A percentile compares a stretch with the other conserved stretches of the same genome.
phyloP scores from a whole-genome alignment of 2,888 invertebrate genomes.

The Eupithecia centaureata region DNA sequence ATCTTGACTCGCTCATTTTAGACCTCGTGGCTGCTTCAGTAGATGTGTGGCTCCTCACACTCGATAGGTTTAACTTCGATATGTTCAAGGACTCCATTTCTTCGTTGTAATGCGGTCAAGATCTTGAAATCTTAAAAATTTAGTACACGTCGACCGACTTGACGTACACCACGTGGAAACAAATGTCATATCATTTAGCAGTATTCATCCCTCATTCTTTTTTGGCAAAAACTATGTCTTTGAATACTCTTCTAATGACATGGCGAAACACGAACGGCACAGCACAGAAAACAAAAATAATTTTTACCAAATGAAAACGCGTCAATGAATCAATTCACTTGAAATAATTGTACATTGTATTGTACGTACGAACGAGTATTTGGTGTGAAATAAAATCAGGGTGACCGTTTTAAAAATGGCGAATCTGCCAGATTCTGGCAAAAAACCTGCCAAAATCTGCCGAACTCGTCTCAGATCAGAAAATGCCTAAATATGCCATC shows the following conservation, averaged over 20 bases:
- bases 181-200: conserved; percentile 68
- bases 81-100: conserved; percentile 78
- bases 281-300: neutral
- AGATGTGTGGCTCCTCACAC: conserved; percentile 64
- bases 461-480: too few species aligned
- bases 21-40: conserved; percentile 59
- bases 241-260: neutral
- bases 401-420: too few species aligned
- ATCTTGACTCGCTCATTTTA: conserved; percentile 60
- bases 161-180: conserved; percentile 81
- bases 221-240: neutral
- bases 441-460: too few species aligned
- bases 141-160: conserved; percentile 73
- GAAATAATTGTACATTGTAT: neutral
- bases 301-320: neutral
- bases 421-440: too few species aligned
- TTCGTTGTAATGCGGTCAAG: conserved; percentile 49
- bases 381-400: too few species aligned
- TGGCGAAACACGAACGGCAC: neutral
- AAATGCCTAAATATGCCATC: too few species aligned
- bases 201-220: conserved; percentile 32
- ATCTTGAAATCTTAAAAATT: conserved; percentile 58
- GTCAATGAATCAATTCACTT: neutral
- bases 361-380: too few species aligned
- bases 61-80: conserved; percentile 73